phyloP scores from a whole-genome alignment of 30 jellyfish, hydroid and myxozoan species.

The Turritopsis dohrnii region DNA sequence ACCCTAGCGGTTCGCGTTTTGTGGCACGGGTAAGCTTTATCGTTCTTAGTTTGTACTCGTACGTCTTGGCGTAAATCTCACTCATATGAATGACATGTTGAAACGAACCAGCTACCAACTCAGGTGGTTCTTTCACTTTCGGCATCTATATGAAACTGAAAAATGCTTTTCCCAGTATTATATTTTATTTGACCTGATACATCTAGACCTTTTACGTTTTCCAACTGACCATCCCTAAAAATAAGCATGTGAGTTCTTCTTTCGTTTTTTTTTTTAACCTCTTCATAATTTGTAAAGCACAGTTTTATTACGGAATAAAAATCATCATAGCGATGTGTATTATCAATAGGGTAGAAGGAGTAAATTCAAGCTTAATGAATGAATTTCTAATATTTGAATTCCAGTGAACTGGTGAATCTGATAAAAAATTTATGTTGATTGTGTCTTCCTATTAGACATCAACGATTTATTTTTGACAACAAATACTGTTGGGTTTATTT shows the following conservation, averaged over 20 bases:
- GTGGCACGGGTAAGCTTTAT: conserved; percentile 5
- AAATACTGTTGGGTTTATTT: too few species aligned
- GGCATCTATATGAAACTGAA: not conserved
- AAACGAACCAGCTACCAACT: conserved; percentile 32
- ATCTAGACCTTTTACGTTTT: not conserved
- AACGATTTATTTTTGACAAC: too few species aligned
- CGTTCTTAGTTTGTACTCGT: conserved; percentile 15
- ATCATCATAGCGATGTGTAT: not conserved
- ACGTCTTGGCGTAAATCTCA: conserved; percentile 22
- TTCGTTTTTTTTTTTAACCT: not conserved
- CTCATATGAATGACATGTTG: conserved; percentile 13
- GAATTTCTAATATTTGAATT: not conserved
- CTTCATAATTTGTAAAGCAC: not conserved
- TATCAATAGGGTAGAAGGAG: not conserved
- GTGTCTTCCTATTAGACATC: too few species aligned
- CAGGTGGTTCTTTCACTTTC: conserved; percentile 17
- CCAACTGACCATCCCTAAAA: not conserved
- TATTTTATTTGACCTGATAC: not conserved
- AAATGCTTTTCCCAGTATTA: not conserved
- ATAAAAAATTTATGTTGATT: not conserved
- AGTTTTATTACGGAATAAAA: not conserved
- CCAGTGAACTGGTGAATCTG: not conserved
- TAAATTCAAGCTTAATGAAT: not conserved
- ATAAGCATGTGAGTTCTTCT: not conserved
- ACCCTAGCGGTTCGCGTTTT: conserved; percentile 23